Base-by-base conservation (phyloP, 1,140 invertebrate species). In the Tetragonula clypearis region DNA sequence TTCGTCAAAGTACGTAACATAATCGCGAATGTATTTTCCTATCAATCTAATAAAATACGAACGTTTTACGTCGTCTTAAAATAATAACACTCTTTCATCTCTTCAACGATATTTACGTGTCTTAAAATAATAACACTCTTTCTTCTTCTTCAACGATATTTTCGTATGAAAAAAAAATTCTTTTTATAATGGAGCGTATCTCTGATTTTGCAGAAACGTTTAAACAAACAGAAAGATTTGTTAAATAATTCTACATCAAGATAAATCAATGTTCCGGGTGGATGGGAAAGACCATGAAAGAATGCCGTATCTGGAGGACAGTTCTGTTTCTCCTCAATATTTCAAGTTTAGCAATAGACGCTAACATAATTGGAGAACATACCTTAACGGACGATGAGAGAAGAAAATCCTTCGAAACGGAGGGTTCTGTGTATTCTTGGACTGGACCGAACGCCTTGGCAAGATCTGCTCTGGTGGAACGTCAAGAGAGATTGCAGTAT, bases 401-500 rank as follows among this genome's bases (percentile, higher is more conserved):
- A 14, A 71, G 14, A 14, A 74, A 77, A 30, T 19, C 23, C 35
- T 66, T 86, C 30, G 81, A 86, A 55, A 23, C 62, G 30, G 76
- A 87, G 15, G 90, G 77, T 69, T 78, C 76, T 2, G 62, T 82
- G n/a, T 92, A 94, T 41, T 93, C 91, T 0, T 93, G 91, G 91
- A 92, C 91, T 35, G 92, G 92, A 14, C 90, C 93, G 11, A 94
- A 94, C 69, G 94, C 94, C 0, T 56, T 95, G 41, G 91, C 92
- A 19, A 92, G 94, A 79, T 94, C 94, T 3, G 90, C 92, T n/a
- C 91, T 95, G 53, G 75, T 95, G 17, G 94, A 95, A 72, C 95
- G 97, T 9, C 97, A 97, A 92, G 97, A 97, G 92, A 94, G 95
- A 26, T 93, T 97, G 79, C 96, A 97, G 88, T 95, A 96, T 79